Evolutionary conservation across 2,113 vertebrate genomes (phyloP), one percentile per base, ranked within the genome.

Genomic region (Nesogale talazaci): DNA sequence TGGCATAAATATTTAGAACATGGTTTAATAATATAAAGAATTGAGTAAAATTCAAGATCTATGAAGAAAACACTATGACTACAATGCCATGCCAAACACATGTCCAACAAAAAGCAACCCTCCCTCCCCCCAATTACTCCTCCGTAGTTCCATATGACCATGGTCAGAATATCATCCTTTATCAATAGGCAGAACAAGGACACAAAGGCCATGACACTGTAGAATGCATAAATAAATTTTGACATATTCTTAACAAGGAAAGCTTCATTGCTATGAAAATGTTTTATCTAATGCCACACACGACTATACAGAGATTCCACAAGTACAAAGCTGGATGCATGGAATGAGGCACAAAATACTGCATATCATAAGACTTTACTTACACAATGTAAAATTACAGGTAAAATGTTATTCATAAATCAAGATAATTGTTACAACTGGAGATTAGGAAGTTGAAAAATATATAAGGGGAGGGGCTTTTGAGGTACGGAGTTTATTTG

Each of bases 201-300:
- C 38, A 25, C 38, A 81, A 81, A 63, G 79, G 36, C 63, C 77
- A 69, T 56, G 34, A n/a, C 75, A 92, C 91, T 83, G 81, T 2
- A 88, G 74, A 92, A 77, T 78, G 36, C 19, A 16, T 31, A 94
- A 86, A 86, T 79, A 57, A 74, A 79, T 46, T 34, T 2, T 76
- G 57, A 29, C 81, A 88, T 92, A 61, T 86, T 80, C 78, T 91
- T 88, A 84, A 72, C 59, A 52, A 92, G 84, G 93, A 91, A 92
- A 94, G 74, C 61, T 84, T 89, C 83, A 25, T 17, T 82, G 56
- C 72, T 70, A 61, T 74, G 75, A 89, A 80, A 86, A 89, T 72
- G 34, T 77, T 12, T 57, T 17, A 34, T 69, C 52, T 93, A 3
- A 8, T 72, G 23, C 38, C 61, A n/a, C 25, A 23, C 10, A 34